Conservation (phyloP, 2,888 invertebrate genomes). For the Amiota mariae region DNA sequence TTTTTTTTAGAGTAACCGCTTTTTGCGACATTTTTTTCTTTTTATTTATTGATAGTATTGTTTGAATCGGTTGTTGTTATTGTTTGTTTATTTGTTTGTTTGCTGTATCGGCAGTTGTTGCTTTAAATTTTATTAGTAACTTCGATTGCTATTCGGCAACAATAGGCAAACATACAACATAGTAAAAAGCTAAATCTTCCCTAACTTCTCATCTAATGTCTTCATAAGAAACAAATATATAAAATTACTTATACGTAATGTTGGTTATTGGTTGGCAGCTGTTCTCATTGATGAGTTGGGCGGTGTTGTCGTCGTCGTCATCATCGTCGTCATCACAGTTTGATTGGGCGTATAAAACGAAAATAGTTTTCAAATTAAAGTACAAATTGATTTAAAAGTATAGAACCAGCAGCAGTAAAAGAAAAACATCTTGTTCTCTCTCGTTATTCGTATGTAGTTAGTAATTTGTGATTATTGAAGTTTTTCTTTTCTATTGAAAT, state of each 20-base stretch:
- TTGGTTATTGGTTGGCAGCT: slow-evolving; percentile 10
- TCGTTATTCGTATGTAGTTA: neutral
- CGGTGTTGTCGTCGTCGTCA: neutral
- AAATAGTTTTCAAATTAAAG: slow-evolving; percentile 29
- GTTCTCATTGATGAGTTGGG: slow-evolving; percentile 20
- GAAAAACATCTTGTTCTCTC: neutral
- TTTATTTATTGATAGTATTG: slow-evolving; percentile 19
- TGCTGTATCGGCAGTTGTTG: slow-evolving; percentile 21
- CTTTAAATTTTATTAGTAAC: slow-evolving; percentile 66
- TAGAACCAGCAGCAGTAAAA: neutral
- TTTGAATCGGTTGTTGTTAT: slow-evolving; percentile 7
- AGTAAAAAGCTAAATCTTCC: too few relatives aligned
- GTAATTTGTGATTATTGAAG: neutral
- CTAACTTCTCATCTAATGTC: neutral
- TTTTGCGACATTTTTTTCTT: slow-evolving; percentile 47
- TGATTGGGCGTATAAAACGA: slow-evolving; percentile 13
- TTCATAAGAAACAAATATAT: neutral
- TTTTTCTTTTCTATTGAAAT: neutral
- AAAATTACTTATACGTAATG: slow-evolving; percentile 26
- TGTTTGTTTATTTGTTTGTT: slow-evolving; percentile 3
- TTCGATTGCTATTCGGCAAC: slow-evolving; percentile 39
- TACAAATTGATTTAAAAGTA: slow-evolving; percentile 28
- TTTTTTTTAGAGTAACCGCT: neutral
- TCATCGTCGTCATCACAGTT: neutral
- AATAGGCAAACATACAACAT: neutral